Evolutionary conservation across 2,113 vertebrate genomes (phyloP).

Genomic region (Ursus arctos): DNA sequence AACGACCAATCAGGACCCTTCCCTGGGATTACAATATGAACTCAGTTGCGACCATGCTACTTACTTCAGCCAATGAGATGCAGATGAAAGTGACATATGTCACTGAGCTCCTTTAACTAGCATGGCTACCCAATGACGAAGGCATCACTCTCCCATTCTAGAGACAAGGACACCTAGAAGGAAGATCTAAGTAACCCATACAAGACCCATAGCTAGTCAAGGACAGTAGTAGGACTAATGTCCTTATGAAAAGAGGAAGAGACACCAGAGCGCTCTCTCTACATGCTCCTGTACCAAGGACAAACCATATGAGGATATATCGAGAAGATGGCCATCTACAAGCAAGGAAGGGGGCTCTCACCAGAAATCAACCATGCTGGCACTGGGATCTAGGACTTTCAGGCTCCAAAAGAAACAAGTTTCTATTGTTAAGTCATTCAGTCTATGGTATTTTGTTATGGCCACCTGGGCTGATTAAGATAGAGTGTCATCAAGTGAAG

Average conservation of each 20-base stretch:
- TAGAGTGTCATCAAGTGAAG: not conserved
- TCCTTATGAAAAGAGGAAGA: not conserved
- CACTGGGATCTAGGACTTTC: not conserved
- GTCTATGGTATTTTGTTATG: not conserved
- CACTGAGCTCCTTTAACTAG: not conserved
- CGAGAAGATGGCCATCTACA: not conserved
- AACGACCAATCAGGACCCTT: not conserved
- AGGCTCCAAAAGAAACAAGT: not conserved
- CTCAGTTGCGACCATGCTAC: not conserved
- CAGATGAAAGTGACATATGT: not conserved
- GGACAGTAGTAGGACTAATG: not conserved
- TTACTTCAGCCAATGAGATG: not conserved
- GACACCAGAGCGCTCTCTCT: not conserved
- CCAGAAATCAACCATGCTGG: not conserved
- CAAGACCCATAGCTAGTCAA: not conserved
- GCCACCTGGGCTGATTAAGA: not conserved
- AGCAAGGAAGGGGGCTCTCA: not conserved
- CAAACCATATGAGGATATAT: not conserved
- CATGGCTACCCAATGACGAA: not conserved
- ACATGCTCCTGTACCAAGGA: not conserved
- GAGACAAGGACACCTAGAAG: not conserved
- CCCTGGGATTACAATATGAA: not conserved
- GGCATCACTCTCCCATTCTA: not conserved
- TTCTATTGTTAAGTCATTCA: not conserved
- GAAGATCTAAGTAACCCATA: not conserved